A percentile compares a stretch with the other conserved stretches of the same genome.
Conservation (phyloP, 2,113 vertebrate genomes). For the Anser brachyrhynchus region DNA sequence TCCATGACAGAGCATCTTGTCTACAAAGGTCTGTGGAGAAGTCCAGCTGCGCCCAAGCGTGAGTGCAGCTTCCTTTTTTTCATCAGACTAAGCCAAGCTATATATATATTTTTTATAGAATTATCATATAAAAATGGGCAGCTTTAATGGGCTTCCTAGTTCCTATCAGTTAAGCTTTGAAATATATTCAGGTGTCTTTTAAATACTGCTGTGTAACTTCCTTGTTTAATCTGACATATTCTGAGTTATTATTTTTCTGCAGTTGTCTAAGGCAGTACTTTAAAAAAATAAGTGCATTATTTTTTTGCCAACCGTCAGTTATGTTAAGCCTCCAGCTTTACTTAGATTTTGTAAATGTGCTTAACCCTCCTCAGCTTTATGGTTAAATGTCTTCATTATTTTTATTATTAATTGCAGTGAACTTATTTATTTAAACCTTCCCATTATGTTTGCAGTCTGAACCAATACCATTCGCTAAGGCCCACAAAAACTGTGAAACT, state of each 20-base stretch:
- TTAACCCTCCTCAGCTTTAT: background rate
- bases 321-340: background rate
- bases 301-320: background rate
- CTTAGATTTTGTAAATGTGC: background rate
- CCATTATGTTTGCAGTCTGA: background rate
- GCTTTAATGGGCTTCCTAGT: constrained; percentile 13
- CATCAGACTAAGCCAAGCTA: background rate
- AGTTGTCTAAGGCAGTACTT: background rate
- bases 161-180: constrained; percentile 46
- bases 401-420: background rate
- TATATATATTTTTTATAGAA: background rate
- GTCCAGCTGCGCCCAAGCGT: fast-evolving
- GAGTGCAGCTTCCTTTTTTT: background rate
- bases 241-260: background rate
- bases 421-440: constrained; percentile 47
- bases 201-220: constrained; percentile 50
- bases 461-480: background rate
- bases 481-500: constrained; percentile 23
- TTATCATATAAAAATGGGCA: constrained; percentile 4
- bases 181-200: constrained; percentile 53
- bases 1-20: background rate
- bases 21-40: background rate
- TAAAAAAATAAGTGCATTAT: background rate
- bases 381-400: background rate
- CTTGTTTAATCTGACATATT: constrained; percentile 28